Conservation (phyloP, 2,797 vertebrate genomes). For the Hylomyscus alleni region DNA sequence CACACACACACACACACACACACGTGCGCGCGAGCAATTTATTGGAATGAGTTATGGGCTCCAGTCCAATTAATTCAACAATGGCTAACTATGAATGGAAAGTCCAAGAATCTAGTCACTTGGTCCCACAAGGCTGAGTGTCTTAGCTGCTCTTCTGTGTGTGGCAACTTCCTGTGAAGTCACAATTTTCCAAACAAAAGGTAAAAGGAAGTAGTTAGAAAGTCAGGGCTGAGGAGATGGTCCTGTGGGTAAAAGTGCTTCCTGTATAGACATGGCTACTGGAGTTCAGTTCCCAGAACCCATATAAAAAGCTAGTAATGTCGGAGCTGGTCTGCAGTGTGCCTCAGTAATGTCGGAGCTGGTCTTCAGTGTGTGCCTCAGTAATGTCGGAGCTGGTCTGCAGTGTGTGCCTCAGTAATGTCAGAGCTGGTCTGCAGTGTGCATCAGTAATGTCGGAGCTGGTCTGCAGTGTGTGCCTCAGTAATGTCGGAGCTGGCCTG, state of each 20-base stretch:
- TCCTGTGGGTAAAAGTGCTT: neutral
- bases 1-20: no score
- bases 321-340: no score
- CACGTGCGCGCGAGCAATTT: neutral
- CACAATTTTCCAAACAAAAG: conserved; percentile 26
- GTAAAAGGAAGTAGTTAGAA: neutral
- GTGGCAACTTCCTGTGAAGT: neutral
- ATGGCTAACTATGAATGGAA: neutral
- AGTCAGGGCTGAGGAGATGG: neutral
- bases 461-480: neutral
- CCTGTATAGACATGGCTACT: no score
- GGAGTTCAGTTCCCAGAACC: neutral
- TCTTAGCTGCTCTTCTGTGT: neutral
- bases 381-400: no score
- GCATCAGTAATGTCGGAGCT: no score
- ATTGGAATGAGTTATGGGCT: neutral
- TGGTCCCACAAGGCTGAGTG: neutral
- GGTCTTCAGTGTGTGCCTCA: no score
- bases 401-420: no score
- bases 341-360: no score
- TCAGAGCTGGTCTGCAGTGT: no score
- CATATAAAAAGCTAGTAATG: neutral
- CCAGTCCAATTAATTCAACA: neutral
- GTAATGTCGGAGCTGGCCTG: no score
- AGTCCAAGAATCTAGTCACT: neutral